These are phyloP conservation scores for Cyclina sinensis DNA, from an alignment of 1,140 invertebrate species.

Conservation along the genomic window DNA sequence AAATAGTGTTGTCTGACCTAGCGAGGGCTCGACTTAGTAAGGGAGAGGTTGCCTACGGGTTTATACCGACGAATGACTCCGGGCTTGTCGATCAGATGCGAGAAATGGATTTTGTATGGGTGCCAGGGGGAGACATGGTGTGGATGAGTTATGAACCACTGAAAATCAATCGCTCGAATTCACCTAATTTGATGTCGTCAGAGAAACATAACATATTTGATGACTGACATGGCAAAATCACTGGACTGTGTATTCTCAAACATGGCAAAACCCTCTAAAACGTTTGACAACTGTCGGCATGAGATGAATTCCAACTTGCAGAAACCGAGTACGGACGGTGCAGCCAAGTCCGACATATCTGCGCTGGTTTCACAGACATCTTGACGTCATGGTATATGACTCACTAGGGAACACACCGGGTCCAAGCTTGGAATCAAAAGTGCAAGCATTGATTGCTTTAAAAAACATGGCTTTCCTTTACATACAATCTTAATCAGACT, in stretches of 20 bases:
- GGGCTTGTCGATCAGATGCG: slow-evolving; percentile 73
- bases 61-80: slow-evolving; percentile 75
- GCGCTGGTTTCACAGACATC: slow-evolving; percentile 4
- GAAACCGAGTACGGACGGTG: background rate
- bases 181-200: background rate
- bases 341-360: background rate
- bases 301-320: background rate
- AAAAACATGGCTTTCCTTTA: no score
- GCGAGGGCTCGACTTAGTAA: slow-evolving; percentile 71
- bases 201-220: background rate
- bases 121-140: slow-evolving; percentile 77
- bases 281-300: background rate
- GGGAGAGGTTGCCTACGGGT: slow-evolving; percentile 74
- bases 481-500: no score
- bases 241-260: slow-evolving; percentile 53
- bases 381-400: background rate
- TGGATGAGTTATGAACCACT: slow-evolving; percentile 74
- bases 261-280: slow-evolving; percentile 43
- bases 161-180: slow-evolving; percentile 37
- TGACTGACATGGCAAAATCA: background rate
- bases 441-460: no score
- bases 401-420: background rate
- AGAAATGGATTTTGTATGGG: slow-evolving; percentile 76
- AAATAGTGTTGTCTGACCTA: slow-evolving; percentile 73
- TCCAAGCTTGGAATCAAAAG: slow-evolving; percentile 7